These are phyloP conservation scores for Heterohyrax brucei DNA, from an alignment of 2,797 vertebrate species.

Conservation along the genomic window DNA sequence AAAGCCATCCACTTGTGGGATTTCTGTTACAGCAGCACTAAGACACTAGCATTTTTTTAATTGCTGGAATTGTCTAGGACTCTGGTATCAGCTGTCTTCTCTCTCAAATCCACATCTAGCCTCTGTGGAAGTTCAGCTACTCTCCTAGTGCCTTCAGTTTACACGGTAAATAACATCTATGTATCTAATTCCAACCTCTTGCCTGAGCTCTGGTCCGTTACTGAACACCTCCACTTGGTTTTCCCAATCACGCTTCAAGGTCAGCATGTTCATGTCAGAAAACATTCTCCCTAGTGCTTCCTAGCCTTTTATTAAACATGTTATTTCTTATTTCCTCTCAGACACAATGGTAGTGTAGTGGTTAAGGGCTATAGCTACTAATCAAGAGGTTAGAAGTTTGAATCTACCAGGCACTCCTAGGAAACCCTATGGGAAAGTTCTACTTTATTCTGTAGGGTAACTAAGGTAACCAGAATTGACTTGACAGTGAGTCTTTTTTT, in stretches of 20 bases:
- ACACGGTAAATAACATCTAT: background rate
- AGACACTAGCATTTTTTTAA: background rate
- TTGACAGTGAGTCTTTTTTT: no score
- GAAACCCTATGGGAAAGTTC: no score
- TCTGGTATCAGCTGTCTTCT: background rate
- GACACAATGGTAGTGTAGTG: no score
- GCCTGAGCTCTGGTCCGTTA: no score
- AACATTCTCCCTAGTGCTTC: background rate
- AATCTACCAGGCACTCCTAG: no score
- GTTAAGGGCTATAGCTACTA: no score
- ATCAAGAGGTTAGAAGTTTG: no score
- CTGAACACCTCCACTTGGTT: background rate
- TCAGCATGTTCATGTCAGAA: background rate
- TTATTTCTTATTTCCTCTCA: background rate
- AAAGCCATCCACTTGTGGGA: background rate
- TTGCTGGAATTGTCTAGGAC: background rate
- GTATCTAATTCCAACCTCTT: no score
- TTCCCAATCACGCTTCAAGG: background rate
- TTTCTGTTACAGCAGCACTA: background rate
- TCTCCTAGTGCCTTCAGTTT: background rate
- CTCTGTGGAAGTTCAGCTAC: background rate
- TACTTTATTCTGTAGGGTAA: no score
- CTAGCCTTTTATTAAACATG: background rate
- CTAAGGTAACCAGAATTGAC: no score
- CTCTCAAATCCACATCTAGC: background rate